A percentile compares a stretch with the other conserved stretches of the same genome.
Evolutionary conservation across 2,888 invertebrate genomes (phyloP).

Genomic region (Drosophila atroscutellata): DNA sequence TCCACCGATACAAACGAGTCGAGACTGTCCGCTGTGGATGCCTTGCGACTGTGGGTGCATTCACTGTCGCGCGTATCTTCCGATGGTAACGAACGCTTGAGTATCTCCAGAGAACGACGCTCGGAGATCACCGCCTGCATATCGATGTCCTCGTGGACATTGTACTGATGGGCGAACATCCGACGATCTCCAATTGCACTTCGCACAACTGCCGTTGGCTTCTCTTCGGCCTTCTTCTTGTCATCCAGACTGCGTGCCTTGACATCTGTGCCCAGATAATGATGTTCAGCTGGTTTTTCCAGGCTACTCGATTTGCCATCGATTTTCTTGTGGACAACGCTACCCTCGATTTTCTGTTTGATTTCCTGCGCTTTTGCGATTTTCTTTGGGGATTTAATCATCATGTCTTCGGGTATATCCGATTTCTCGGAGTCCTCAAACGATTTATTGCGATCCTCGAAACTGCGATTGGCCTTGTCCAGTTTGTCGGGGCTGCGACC

Average conservation of each 20-base stretch:
- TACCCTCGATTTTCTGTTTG: slow-evolving; percentile 88
- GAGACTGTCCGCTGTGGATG: slow-evolving; percentile 86
- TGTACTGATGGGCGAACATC: slow-evolving; percentile 83
- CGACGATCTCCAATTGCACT: slow-evolving; percentile 82
- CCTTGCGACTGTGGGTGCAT: slow-evolving; percentile 82
- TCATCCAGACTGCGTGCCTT: slow-evolving; percentile 90
- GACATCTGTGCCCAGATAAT: slow-evolving; percentile 87
- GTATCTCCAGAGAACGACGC: slow-evolving; percentile 87
- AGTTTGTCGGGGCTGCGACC: slow-evolving; percentile 86
- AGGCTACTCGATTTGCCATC: slow-evolving; percentile 89
- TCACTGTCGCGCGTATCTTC: slow-evolving; percentile 85
- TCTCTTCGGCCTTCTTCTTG: slow-evolving; percentile 86
- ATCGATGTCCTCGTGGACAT: slow-evolving; percentile 85
- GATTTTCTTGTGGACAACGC: slow-evolving; percentile 88
- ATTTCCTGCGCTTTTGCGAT: slow-evolving; percentile 87
- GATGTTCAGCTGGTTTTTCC: slow-evolving; percentile 88
- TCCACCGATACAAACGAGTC: slow-evolving; percentile 86
- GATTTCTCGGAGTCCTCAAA: slow-evolving; percentile 88
- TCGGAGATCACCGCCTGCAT: slow-evolving; percentile 88
- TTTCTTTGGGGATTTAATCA: slow-evolving; percentile 87
- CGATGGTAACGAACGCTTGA: slow-evolving; percentile 86
- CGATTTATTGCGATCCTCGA: slow-evolving; percentile 88
- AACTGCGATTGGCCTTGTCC: slow-evolving; percentile 87
- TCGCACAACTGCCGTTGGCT: slow-evolving; percentile 72
- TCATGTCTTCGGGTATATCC: slow-evolving; percentile 84